phyloP scores from a whole-genome alignment of 2,113 vertebrate species.

The Gallinago paraguaiae region DNA sequence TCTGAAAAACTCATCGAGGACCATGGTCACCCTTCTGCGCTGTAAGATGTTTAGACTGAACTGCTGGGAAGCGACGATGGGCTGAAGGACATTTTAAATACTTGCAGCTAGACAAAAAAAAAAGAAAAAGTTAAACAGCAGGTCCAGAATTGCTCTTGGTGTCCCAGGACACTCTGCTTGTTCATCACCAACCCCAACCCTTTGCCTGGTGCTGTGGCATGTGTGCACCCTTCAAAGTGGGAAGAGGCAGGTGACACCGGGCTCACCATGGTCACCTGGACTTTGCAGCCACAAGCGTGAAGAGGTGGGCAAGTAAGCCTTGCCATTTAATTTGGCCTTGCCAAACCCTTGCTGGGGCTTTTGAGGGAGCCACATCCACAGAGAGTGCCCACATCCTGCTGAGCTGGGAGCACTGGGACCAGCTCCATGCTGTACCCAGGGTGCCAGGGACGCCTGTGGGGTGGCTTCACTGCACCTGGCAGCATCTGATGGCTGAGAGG shows the following conservation, averaged over 20 bases:
- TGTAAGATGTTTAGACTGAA: not conserved
- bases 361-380: too few relatives aligned
- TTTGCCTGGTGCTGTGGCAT: not conserved
- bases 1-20: not conserved
- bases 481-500: not conserved
- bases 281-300: not conserved
- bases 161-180: not conserved
- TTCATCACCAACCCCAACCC: not conserved
- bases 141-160: not conserved
- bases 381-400: fast-evolving
- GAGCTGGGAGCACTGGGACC: not conserved
- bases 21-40: not conserved
- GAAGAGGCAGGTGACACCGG: not conserved
- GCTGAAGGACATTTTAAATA: not conserved
- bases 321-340: not conserved
- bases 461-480: not conserved
- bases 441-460: too few relatives aligned
- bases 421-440: not conserved
- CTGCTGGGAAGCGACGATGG: not conserved
- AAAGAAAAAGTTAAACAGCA: not conserved
- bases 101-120: not conserved
- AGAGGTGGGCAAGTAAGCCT: not conserved
- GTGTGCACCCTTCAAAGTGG: not conserved
- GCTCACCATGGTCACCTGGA: fast-evolving
- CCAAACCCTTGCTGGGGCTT: not conserved